Evolutionary conservation across 2,797 vertebrate species (phyloP).

Genomic region (Sebastes aleutianus): DNA sequence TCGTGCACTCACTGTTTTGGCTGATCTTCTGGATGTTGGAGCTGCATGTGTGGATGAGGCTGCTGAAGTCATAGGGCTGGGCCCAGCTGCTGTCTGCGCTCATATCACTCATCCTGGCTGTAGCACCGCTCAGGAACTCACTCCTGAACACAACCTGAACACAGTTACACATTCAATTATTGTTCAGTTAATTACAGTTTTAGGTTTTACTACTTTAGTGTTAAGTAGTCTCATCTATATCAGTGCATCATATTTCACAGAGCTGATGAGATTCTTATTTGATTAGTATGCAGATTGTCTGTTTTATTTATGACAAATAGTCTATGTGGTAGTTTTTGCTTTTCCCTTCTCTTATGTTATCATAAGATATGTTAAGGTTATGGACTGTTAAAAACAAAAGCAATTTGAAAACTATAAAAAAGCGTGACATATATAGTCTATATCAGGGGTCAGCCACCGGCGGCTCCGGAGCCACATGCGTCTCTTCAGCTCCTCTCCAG

Average conservation of each 20-base stretch:
- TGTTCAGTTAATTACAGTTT: not conserved
- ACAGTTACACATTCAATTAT: not conserved
- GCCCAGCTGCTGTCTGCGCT: slow-evolving; percentile 76
- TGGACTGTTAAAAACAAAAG: not conserved
- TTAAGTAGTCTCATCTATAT: not conserved
- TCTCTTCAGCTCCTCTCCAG: too few species aligned
- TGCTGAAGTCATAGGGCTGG: slow-evolving; percentile 84
- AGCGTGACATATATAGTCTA: not conserved
- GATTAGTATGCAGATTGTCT: not conserved
- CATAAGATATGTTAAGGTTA: not conserved
- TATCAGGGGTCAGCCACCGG: too few species aligned
- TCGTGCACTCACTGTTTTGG: slow-evolving; percentile 86
- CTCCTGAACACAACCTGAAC: not conserved
- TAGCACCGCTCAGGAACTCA: not conserved
- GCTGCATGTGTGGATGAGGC: slow-evolving; percentile 89
- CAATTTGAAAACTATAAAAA: not conserved
- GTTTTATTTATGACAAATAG: not conserved
- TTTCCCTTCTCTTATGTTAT: not conserved
- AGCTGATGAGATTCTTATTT: not conserved
- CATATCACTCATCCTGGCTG: slow-evolving; percentile 78
- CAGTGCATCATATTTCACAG: not conserved
- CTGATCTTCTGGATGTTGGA: slow-evolving; percentile 91
- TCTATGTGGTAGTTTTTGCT: not conserved
- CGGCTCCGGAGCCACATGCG: too few species aligned
- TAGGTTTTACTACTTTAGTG: not conserved